Evolutionary conservation across 2,888 invertebrate genomes (phyloP).

Genomic region (Subacronicta megacephala): DNA sequence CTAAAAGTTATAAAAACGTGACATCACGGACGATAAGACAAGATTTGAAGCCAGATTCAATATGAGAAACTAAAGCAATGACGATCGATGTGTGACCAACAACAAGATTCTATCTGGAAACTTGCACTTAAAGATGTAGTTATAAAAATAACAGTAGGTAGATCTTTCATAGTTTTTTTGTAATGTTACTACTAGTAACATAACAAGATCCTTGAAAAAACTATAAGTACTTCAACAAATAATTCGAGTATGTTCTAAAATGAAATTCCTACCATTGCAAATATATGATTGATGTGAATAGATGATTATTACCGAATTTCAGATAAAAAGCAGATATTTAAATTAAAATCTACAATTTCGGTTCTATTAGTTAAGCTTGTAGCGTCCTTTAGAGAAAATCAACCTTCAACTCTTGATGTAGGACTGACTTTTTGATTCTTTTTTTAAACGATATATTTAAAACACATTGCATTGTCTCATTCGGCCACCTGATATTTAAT

Average conservation of each 20-base stretch:
- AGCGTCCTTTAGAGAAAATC: too few relatives aligned
- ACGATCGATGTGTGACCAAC: neutral
- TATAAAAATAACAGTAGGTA: neutral
- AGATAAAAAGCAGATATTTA: too few relatives aligned
- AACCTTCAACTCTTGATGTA: too few relatives aligned
- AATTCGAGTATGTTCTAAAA: neutral
- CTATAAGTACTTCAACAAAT: neutral
- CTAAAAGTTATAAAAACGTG: slow-evolving; percentile 8
- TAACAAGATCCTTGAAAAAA: slow-evolving; percentile 13
- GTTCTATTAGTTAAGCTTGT: too few relatives aligned
- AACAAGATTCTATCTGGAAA: slow-evolving; percentile 16
- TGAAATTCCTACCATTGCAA: too few relatives aligned
- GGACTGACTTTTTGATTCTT: too few relatives aligned
- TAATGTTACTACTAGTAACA: too few relatives aligned
- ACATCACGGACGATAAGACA: neutral
- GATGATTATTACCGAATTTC: too few relatives aligned
- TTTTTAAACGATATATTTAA: too few relatives aligned
- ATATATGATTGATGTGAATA: too few relatives aligned
- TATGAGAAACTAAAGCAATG: slow-evolving; percentile 10
- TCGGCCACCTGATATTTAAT: slow-evolving; percentile 34
- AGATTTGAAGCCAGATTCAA: neutral
- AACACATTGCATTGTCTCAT: neutral
- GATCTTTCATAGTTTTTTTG: too few relatives aligned
- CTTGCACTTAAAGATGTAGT: slow-evolving; percentile 19
- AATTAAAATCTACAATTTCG: too few relatives aligned